Evolutionary conservation across 2,113 vertebrate genomes (phyloP).

Genomic region (Mus musculus): GRCm39 chr16:57980001-57980500

Average conservation of each 20-base stretch:
- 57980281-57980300: background rate
- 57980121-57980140: background rate
- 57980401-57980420: background rate
- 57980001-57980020: background rate
- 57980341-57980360: background rate
- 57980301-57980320: background rate
- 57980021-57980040: background rate
- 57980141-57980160: background rate
- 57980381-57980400: background rate
- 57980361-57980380: background rate
- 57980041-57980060: background rate
- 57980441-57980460: background rate
- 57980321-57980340: background rate
- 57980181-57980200: background rate
- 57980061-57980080: background rate
- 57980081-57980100: background rate
- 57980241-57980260: background rate
- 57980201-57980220: background rate
- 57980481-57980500: conserved; percentile 60
- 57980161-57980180: background rate
- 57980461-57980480: background rate
- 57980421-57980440: background rate
- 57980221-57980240: background rate
- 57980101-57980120: background rate
- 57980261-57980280: background rate